Conservation (phyloP, 23 tunicate species). For the Clavelina lepadiformis region DNA sequence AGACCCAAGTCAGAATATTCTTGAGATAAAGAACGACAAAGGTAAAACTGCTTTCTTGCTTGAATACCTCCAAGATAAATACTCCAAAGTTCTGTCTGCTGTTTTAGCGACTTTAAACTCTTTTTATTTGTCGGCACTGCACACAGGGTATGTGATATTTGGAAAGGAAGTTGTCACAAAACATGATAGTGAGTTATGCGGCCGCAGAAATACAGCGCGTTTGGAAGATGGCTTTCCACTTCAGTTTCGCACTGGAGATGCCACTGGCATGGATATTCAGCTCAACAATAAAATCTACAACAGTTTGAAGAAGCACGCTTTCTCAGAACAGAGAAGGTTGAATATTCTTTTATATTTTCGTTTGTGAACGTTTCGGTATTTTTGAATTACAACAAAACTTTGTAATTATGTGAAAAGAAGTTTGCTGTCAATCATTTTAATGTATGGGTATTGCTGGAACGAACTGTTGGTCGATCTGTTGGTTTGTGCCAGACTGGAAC, state of each 20-base stretch:
- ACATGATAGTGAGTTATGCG: conserved; percentile 82
- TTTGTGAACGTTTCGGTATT: too few species aligned
- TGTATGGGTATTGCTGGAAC: too few species aligned
- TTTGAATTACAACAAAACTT: too few species aligned
- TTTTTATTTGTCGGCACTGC: background rate
- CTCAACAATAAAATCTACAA: conserved; percentile 72
- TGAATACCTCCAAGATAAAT: too few species aligned
- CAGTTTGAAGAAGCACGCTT: conserved; percentile 63
- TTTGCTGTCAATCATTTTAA: too few species aligned
- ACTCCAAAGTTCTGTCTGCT: too few species aligned
- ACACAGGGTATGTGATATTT: conserved; percentile 59
- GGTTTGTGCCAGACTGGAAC: too few species aligned
- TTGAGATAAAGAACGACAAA: conserved; percentile 40
- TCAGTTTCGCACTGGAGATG: conserved; percentile 75
- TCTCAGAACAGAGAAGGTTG: conserved; percentile 71
- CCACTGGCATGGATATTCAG: conserved; percentile 72
- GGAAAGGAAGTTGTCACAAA: conserved; percentile 85
- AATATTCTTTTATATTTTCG: too few species aligned
- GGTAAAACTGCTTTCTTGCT: conserved; percentile 7
- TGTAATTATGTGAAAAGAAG: too few species aligned
- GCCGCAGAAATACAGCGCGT: conserved; percentile 61
- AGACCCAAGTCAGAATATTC: conserved; percentile 44
- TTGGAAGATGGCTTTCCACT: conserved; percentile 79
- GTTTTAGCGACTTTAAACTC: conserved; percentile 1
- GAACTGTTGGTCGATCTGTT: too few species aligned